phyloP scores from a whole-genome alignment of 2,888 invertebrate species.

The Blastobasis lacticolella region DNA sequence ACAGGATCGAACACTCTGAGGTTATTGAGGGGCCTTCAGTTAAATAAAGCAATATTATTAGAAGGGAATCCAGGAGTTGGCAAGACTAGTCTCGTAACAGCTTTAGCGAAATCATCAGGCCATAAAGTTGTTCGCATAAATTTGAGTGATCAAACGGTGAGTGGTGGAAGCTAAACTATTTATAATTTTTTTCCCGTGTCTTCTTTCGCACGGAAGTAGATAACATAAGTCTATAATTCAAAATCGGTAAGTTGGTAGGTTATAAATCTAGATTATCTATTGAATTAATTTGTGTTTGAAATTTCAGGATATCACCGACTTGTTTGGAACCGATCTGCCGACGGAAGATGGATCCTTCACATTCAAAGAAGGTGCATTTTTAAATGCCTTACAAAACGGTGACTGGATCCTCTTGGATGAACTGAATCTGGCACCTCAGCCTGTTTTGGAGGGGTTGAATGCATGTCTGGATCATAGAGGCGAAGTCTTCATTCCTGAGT shows the following conservation, averaged over 20 bases:
- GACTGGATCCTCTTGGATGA: constrained; percentile 99
- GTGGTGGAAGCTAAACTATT: constrained; percentile 24
- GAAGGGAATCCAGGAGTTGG: constrained; percentile 99
- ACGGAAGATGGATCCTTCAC: constrained; percentile 94
- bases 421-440: constrained; percentile 97
- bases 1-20: constrained; percentile 88
- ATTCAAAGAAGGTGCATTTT: constrained; percentile 97
- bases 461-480: constrained; percentile 98
- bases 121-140: constrained; percentile 93
- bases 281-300: constrained; percentile 5
- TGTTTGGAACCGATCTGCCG: constrained; percentile 98
- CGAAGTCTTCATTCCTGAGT: constrained; percentile 95
- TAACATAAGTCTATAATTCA: no score
- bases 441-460: constrained; percentile 98
- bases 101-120: constrained; percentile 88
- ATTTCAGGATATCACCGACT: constrained; percentile 91
- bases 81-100: constrained; percentile 95
- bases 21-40: constrained; percentile 89
- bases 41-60: constrained; percentile 93
- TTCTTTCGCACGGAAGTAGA: no score
- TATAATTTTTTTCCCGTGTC: no score
- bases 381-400: constrained; percentile 92
- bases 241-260: neutral
- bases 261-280: neutral
- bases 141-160: constrained; percentile 97